Evolutionary conservation across 2,113 vertebrate species (phyloP), one percentile per base, ranked within the genome.

Genomic region (Sinocyclocheilus maitianheensis): DNA sequence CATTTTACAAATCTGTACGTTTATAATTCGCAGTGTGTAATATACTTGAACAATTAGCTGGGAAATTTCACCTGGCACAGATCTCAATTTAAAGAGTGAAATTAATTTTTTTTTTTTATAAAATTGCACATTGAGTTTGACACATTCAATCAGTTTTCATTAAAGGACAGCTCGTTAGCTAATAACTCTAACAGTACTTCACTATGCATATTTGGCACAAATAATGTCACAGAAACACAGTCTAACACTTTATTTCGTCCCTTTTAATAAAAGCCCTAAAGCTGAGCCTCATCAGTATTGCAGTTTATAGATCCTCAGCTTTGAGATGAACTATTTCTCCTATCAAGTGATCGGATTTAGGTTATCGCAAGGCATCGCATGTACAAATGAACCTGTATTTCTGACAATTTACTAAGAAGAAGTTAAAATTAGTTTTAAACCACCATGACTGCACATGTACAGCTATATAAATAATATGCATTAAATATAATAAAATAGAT

Each of bases 371-470:
- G 65, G 63, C 48, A 71, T 72, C 48, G 65, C 26, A 55, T n/a
- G 67, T 40, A 82, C 46, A 83, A 83, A 72, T 74, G 0, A 74
- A 37, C 37, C 18, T 72, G 26, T 24, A 74, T 55, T 30, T 46
- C 46, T 51, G 51, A 83, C 18, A n/a, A 10, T 81, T 81, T 80
- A 62, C 76, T 77, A 53, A 77, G 75, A 77, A 24, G 74, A 77
- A 26, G 75, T 53, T 77, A 18, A 77, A 77, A 55, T 77, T 18
- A 80, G 78, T 80, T 85, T 81, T 86, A 82, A 86, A 86, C 85
- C 85, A 86, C 85, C 79, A 86, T 86, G 85, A 86, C 85, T 62
- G 85, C 85, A 82, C 79, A 86, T 81, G 79, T 82, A 86, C 71
- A 74, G 67, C 79, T 86, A 55, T 81, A 81, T 81, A 74, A 84